Evolutionary conservation across 1,140 invertebrate genomes (phyloP).

Genomic region (Drosophila nikananu): DNA sequence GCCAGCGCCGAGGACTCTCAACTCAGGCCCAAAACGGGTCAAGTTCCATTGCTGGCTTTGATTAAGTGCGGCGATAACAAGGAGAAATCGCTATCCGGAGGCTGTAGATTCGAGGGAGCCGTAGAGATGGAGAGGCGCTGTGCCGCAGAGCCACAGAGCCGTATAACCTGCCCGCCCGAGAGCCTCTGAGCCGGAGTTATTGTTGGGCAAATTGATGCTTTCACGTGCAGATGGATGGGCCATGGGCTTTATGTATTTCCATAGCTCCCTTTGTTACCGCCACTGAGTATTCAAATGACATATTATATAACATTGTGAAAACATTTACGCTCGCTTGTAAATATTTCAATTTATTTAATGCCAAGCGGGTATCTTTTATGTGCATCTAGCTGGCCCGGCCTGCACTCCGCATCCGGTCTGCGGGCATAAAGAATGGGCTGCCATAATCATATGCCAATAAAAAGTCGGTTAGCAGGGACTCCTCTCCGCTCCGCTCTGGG

Average conservation of each 20-base stretch:
- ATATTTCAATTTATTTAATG: constrained; percentile 83
- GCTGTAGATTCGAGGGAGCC: neutral
- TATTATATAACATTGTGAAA: constrained; percentile 72
- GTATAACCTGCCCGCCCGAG: neutral
- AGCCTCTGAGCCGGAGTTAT: constrained; percentile 25
- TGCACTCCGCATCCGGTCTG: constrained; percentile 40
- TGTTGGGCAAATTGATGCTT: constrained; percentile 60
- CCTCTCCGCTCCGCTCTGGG: constrained; percentile 1
- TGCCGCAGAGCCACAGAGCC: neutral
- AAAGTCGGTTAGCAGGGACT: constrained; percentile 74
- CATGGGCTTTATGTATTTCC: constrained; percentile 18
- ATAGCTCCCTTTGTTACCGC: constrained; percentile 21
- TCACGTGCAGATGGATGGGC: constrained; percentile 53
- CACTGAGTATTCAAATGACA: constrained; percentile 65
- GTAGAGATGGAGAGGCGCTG: neutral
- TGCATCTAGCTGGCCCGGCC: constrained; percentile 55
- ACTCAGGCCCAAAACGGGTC: constrained; percentile 23
- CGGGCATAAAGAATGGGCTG: constrained; percentile 70
- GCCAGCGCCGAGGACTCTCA: constrained; percentile 10
- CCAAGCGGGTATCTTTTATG: constrained; percentile 70
- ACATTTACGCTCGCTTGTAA: constrained; percentile 80
- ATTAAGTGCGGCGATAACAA: constrained; percentile 51
- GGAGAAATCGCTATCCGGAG: constrained; percentile 48
- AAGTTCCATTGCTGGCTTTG: constrained; percentile 50
- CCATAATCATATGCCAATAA: constrained; percentile 84